These are phyloP conservation scores for Pagrus major DNA, from an alignment of 2,113 vertebrate species.

Conservation along the genomic window DNA sequence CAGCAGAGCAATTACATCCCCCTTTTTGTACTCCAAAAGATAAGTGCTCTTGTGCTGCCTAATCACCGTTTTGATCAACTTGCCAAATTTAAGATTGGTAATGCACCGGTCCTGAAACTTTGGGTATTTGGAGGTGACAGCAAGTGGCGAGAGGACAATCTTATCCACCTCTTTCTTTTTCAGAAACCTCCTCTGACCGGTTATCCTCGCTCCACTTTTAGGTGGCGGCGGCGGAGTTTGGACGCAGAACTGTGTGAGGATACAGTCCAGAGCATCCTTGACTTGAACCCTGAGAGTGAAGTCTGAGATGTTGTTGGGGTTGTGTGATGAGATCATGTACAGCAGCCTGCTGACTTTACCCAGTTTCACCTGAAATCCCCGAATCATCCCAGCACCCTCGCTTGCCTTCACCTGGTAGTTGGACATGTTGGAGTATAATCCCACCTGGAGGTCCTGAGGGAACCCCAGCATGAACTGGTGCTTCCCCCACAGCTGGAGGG, in stretches of 20 bases:
- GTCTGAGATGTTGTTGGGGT: slow-evolving; percentile 88
- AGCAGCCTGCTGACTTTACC: slow-evolving; percentile 93
- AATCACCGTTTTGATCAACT: slow-evolving; percentile 93
- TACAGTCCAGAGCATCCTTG: slow-evolving; percentile 91
- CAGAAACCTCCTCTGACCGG: slow-evolving; percentile 91
- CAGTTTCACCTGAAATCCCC: slow-evolving; percentile 94
- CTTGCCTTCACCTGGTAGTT: slow-evolving; percentile 90
- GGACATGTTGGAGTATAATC: slow-evolving; percentile 95
- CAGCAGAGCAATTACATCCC: slow-evolving; percentile 92
- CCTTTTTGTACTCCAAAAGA: slow-evolving; percentile 96
- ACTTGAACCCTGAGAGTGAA: slow-evolving; percentile 95
- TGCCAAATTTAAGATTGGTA: slow-evolving; percentile 91
- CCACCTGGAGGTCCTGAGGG: slow-evolving; percentile 93
- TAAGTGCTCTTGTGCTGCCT: slow-evolving; percentile 95
- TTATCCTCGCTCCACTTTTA: slow-evolving; percentile 84
- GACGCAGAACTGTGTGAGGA: slow-evolving; percentile 95
- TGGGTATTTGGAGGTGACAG: slow-evolving; percentile 89
- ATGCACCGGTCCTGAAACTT: slow-evolving; percentile 93
- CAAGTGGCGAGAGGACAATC: slow-evolving; percentile 93
- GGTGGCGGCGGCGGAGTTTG: slow-evolving; percentile 93
- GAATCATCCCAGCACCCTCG: slow-evolving; percentile 87
- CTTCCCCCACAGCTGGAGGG: slow-evolving; percentile 96
- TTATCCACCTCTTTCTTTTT: slow-evolving; percentile 98
- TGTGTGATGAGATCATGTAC: slow-evolving; percentile 89
- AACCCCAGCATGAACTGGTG: slow-evolving; percentile 90